Conservation (phyloP, 2,113 vertebrate genomes). For the Panthera uncia region DNA sequence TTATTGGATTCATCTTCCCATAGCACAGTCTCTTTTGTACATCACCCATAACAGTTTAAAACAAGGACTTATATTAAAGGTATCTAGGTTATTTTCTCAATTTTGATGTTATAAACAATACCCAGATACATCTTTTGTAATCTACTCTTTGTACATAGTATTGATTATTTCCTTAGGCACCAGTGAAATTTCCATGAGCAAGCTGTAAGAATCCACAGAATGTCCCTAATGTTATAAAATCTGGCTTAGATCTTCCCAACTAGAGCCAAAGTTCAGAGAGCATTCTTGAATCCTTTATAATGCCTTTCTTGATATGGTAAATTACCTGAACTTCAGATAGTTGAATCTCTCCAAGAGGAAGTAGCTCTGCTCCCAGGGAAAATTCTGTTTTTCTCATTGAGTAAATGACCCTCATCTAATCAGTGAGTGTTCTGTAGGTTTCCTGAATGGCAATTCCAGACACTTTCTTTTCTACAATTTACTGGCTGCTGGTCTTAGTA, state of each 20-base stretch:
- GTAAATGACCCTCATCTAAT: constrained; percentile 71
- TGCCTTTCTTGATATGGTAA: constrained; percentile 54
- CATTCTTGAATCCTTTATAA: constrained; percentile 37
- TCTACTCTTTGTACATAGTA: neutral
- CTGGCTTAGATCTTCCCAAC: neutral
- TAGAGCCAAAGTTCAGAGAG: neutral
- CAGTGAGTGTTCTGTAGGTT: constrained; percentile 68
- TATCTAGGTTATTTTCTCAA: neutral
- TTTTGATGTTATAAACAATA: neutral
- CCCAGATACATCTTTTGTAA: neutral
- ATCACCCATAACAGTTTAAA: neutral
- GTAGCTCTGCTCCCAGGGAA: constrained; percentile 53
- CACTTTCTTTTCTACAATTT: constrained; percentile 42
- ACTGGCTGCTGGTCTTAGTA: constrained; percentile 49
- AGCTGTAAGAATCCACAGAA: constrained; percentile 18
- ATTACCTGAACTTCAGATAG: constrained; percentile 45
- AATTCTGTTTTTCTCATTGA: constrained; percentile 78
- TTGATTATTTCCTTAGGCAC: neutral
- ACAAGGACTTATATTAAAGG: neutral
- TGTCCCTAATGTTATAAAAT: neutral
- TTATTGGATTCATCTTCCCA: constrained; percentile 1
- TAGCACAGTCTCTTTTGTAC: neutral
- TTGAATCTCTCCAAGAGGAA: constrained; percentile 53
- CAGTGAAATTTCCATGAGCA: neutral
- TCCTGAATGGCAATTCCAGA: constrained; percentile 76